Percentiles rank a stretch among this genome's conserved stretches.
These are phyloP conservation scores for Odontamblyopus rebecca DNA, from an alignment of 2,797 vertebrate species.

Conservation along the genomic window DNA sequence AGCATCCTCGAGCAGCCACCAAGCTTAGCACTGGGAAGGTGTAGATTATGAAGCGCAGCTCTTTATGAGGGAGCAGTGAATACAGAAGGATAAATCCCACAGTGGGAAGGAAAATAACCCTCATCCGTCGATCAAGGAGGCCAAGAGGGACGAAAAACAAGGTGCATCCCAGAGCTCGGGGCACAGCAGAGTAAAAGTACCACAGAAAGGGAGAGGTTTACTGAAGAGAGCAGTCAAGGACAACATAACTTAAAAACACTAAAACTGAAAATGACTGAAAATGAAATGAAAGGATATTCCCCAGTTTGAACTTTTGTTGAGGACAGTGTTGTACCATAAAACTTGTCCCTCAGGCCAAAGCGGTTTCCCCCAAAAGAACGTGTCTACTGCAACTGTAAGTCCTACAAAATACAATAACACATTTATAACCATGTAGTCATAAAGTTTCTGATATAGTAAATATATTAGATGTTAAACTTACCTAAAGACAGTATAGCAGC, in stretches of 20 bases:
- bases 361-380: slow-evolving; percentile 86
- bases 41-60: slow-evolving; percentile 95
- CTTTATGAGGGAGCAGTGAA: slow-evolving; percentile 95
- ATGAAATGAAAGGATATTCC: slow-evolving; percentile 90
- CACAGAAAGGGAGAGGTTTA: slow-evolving; percentile 92
- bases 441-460: slow-evolving; percentile 8
- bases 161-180: slow-evolving; percentile 88
- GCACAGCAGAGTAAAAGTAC: slow-evolving; percentile 96
- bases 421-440: not conserved
- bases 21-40: slow-evolving; percentile 88
- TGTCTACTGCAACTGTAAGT: slow-evolving; percentile 86
- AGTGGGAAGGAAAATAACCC: slow-evolving; percentile 76
- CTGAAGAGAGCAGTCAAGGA: slow-evolving; percentile 68
- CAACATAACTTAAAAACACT: not conserved
- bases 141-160: slow-evolving; percentile 88
- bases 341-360: slow-evolving; percentile 96
- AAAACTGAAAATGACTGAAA: not conserved
- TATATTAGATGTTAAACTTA: slow-evolving; percentile 60
- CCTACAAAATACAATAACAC: slow-evolving; percentile 65
- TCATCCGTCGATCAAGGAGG: slow-evolving; percentile 82
- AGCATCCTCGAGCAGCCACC: slow-evolving; percentile 88
- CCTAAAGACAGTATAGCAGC: slow-evolving; percentile 86
- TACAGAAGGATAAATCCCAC: slow-evolving; percentile 90
- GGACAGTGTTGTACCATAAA: slow-evolving; percentile 93
- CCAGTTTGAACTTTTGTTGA: slow-evolving; percentile 96